Conservation (phyloP, 2,797 vertebrate genomes). For the Sebastes hubbsi region DNA sequence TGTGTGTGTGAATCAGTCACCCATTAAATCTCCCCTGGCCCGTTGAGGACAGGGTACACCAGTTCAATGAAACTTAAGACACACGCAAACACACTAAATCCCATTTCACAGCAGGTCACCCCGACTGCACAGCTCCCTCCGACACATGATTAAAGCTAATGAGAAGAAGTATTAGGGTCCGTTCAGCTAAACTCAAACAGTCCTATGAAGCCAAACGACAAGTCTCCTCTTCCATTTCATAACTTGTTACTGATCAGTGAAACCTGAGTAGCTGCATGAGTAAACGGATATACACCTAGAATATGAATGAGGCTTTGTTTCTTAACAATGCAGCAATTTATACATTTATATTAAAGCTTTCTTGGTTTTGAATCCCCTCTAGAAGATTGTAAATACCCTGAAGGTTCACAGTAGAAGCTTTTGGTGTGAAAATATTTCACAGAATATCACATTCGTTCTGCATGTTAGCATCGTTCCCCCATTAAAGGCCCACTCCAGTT, state of each 20-base stretch:
- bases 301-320: background rate
- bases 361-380: background rate
- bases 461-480: slow-evolving; percentile 5
- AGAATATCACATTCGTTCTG: slow-evolving; percentile 13
- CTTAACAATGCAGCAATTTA: background rate
- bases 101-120: slow-evolving; percentile 63
- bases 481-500: slow-evolving; percentile 21
- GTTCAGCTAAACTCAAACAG: slow-evolving; percentile 16
- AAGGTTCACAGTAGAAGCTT: background rate
- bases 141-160: slow-evolving; percentile 49
- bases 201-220: slow-evolving; percentile 2
- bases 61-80: slow-evolving; percentile 5
- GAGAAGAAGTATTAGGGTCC: slow-evolving; percentile 26
- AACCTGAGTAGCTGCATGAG: slow-evolving; percentile 15
- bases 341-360: background rate
- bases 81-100: slow-evolving; percentile 11
- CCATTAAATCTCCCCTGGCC: slow-evolving; percentile 38
- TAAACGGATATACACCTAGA: background rate
- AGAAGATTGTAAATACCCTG: background rate
- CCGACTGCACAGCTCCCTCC: slow-evolving; percentile 12
- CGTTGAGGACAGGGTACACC: background rate
- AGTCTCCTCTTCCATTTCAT: slow-evolving; percentile 23
- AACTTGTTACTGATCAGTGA: slow-evolving; percentile 12
- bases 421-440: slow-evolving; percentile 3
- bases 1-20: slow-evolving; percentile 27